Evolutionary conservation across 2,888 invertebrate genomes (phyloP), one percentile per base, ranked within the genome.

Genomic region (Unio delphinus): DNA sequence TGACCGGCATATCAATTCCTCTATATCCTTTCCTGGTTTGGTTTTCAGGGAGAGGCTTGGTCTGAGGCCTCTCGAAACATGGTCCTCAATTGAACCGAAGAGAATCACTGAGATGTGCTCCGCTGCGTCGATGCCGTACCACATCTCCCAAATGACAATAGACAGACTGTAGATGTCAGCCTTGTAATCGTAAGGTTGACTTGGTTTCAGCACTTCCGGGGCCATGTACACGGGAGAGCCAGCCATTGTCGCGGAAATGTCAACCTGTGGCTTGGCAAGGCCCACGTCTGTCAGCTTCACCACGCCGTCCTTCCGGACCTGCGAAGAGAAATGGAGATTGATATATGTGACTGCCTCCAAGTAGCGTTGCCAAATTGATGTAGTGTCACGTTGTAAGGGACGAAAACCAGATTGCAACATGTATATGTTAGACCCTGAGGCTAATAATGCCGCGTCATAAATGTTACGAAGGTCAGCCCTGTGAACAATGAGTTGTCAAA

Each of bases 221-320:
- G 82, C 82, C 77, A 82, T 78, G 69, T 83, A 84, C 17, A 78
- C 78, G 8, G 79, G 79, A 20, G 82, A 79, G 15, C 83, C 84
- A n/a, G 78, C 79, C 28, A 74, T 70, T 8, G 82, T 78, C 8
- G 80, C 81, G 8, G 84, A 78, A 23, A 87, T 85, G 55, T 84
- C 82, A 15, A 65, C 64, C 26, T 78, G 81, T 23, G 74, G 74
- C 69, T 87, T 88, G 17, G 86, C 82, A 20, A 86, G 78, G 1
- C 88, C 88, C 7, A 87, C 83, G 67, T 88, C 88, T 0, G 85
- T 84, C 8, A 88, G 76, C 65, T 86, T 87, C 5, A 88, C 79
- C 4, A 61, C 45, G 30, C 75, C 70, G 17, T 75, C 67, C 6
- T 72, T 67, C 2, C 70, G 73, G 11, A 80, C 75, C 76, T 79